These are phyloP conservation scores for Ectobius pallidus DNA, from an alignment of 2,888 invertebrate species.

Conservation along the genomic window DNA sequence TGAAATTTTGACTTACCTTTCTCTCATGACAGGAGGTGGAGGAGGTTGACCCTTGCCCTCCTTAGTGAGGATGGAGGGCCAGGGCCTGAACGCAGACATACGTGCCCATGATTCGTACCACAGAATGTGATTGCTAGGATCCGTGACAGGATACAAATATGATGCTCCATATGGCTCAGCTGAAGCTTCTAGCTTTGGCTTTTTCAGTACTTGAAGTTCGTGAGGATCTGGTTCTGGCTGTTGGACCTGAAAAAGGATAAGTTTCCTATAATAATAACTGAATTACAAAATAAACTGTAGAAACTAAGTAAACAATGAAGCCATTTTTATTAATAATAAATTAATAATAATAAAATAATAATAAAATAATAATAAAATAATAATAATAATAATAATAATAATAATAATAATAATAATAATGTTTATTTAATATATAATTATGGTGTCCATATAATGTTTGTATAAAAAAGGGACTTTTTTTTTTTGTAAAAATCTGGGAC, in stretches of 20 bases:
- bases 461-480: too few relatives aligned
- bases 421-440: too few relatives aligned
- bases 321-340: too few relatives aligned
- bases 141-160: background rate
- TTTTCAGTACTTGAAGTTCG: slow-evolving; percentile 58
- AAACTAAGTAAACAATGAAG: background rate
- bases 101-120: slow-evolving; percentile 36
- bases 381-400: too few relatives aligned
- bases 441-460: too few relatives aligned
- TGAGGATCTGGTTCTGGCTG: background rate
- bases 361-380: too few relatives aligned
- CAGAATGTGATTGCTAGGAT: slow-evolving; percentile 17
- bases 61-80: slow-evolving; percentile 55
- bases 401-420: too few relatives aligned
- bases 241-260: background rate
- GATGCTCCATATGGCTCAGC: slow-evolving; percentile 45
- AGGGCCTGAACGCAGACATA: slow-evolving; percentile 68
- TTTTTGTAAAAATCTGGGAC: too few relatives aligned
- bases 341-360: too few relatives aligned
- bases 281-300: background rate
- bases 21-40: slow-evolving; percentile 1
- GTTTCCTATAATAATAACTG: background rate
- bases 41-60: slow-evolving; percentile 28
- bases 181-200: slow-evolving; percentile 67
- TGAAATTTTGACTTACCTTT: slow-evolving; percentile 18